These are phyloP conservation scores for Amblyornis subalaris DNA, from an alignment of 2,113 vertebrate species.

Conservation along the genomic window DNA sequence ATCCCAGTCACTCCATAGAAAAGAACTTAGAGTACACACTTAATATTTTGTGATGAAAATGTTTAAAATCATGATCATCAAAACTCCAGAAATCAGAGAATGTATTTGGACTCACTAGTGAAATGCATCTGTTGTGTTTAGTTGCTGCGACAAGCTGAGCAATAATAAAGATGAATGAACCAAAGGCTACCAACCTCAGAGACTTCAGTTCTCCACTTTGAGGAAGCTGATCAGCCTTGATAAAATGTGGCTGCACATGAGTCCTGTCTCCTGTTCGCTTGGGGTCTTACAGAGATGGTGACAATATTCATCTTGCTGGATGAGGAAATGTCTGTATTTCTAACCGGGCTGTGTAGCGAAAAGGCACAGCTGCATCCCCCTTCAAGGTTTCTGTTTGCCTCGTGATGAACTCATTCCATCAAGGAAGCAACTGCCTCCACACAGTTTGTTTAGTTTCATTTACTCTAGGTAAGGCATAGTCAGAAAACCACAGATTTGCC, in stretches of 20 bases:
- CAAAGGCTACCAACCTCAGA: not conserved
- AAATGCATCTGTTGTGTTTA: not conserved
- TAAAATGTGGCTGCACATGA: not conserved
- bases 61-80: not conserved
- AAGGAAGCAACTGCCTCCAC: not conserved
- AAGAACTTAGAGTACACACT: not conserved
- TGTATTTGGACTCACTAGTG: not conserved
- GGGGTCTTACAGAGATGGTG: not conserved
- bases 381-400: not conserved
- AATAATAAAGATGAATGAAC: not conserved
- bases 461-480: not conserved
- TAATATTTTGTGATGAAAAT: not conserved
- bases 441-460: not conserved
- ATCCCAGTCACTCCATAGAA: not conserved
- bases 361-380: not conserved
- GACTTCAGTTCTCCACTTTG: fast-evolving
- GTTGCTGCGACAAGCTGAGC: not conserved
- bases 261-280: not conserved
- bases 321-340: not conserved
- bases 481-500: not conserved
- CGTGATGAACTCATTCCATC: not conserved
- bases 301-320: not conserved
- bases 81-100: not conserved
- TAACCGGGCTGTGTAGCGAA: not conserved
- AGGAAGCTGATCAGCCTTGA: not conserved